Conservation (phyloP, 2,113 vertebrate species). For the Trochalopteron elliotii region DNA sequence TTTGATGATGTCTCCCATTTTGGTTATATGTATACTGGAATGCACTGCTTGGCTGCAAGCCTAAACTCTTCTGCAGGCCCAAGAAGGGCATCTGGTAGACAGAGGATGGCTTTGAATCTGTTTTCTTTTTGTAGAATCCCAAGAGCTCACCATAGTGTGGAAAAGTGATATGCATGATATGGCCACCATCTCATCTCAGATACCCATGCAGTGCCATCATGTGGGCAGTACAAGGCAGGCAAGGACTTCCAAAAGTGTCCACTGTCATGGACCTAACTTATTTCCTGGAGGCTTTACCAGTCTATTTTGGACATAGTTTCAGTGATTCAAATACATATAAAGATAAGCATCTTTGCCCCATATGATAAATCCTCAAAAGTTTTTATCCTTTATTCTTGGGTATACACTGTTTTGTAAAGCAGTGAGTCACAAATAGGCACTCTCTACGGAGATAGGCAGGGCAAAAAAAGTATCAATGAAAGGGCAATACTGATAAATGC, state of each 20-base stretch:
- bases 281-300: neutral
- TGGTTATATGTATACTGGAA: neutral
- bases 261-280: accelerated
- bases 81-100: neutral
- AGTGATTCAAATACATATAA: neutral
- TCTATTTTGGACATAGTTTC: neutral
- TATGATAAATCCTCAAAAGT: neutral
- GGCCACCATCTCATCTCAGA: accelerated
- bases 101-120: neutral
- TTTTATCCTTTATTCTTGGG: neutral
- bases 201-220: neutral
- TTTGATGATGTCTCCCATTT: neutral
- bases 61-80: neutral
- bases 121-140: neutral
- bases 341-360: neutral
- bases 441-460: neutral
- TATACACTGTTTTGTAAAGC: neutral
- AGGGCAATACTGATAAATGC: neutral
- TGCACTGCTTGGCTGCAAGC: neutral
- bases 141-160: neutral
- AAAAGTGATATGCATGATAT: neutral
- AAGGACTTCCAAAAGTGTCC: neutral
- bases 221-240: neutral
- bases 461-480: neutral
- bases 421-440: neutral